A percentile compares a stretch with the other conserved stretches of the same genome.
Conservation (phyloP, 2,113 vertebrate species). For the Archocentrus centrarchus region DNA sequence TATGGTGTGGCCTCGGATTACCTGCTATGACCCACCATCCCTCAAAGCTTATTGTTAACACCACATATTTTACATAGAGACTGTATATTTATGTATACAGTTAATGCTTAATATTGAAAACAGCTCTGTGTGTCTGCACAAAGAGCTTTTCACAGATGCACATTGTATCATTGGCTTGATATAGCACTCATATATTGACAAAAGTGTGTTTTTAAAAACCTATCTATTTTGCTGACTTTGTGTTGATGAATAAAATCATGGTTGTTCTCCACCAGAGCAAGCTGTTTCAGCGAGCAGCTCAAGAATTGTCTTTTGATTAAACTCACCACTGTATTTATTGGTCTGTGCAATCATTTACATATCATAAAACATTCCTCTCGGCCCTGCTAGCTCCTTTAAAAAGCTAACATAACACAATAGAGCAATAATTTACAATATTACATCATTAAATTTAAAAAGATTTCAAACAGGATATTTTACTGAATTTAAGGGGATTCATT, state of each 20-base stretch:
- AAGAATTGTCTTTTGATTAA: background rate
- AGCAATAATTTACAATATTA: background rate
- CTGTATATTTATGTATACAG: background rate
- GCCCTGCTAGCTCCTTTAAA: background rate
- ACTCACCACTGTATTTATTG: background rate
- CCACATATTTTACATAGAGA: background rate
- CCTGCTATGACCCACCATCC: slow-evolving; percentile 29
- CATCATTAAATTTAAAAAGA: background rate
- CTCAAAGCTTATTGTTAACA: slow-evolving; percentile 28
- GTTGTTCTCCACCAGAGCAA: background rate
- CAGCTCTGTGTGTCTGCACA: background rate
- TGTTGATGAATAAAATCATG: background rate
- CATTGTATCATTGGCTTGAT: background rate
- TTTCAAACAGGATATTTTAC: background rate
- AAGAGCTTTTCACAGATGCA: too few relatives aligned
- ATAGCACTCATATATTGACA: background rate
- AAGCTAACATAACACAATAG: background rate
- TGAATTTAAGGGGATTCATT: background rate
- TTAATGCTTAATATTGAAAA: background rate
- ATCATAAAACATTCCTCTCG: background rate
- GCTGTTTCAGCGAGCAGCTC: background rate
- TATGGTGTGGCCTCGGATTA: slow-evolving; percentile 55
- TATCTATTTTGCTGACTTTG: background rate
- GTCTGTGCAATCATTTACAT: background rate
- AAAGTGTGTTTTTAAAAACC: background rate